phyloP scores from a whole-genome alignment of 2,797 vertebrate species.

The Oreonectes daqikongensis region DNA sequence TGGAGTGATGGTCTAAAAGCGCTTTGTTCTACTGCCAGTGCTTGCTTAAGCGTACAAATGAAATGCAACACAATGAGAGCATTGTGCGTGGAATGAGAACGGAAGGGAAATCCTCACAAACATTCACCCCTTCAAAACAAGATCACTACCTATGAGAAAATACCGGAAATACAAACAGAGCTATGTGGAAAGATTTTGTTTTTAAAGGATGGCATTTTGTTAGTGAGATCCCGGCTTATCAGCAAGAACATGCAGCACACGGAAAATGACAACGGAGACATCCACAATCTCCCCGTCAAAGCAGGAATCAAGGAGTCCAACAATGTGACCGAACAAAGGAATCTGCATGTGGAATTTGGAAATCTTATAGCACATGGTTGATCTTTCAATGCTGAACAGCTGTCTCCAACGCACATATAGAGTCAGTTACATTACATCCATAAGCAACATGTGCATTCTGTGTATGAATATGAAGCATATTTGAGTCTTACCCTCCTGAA shows the following conservation, averaged over 20 bases:
- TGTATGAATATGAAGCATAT: constrained; percentile 8
- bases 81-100: constrained; percentile 73
- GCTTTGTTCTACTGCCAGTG: constrained; percentile 60
- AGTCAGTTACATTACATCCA: not conserved
- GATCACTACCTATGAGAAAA: not conserved
- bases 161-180: not conserved
- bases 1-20: constrained; percentile 26
- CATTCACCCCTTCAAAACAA: constrained; percentile 7
- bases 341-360: not conserved
- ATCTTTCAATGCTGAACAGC: not conserved
- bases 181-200: not conserved
- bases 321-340: not conserved
- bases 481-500: constrained; percentile 74
- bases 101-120: constrained; percentile 67
- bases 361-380: not conserved
- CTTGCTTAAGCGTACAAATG: constrained; percentile 68
- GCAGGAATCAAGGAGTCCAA: not conserved
- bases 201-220: not conserved
- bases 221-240: constrained; percentile 58
- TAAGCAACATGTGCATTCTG: not conserved
- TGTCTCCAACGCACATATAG: not conserved
- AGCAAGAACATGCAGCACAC: not conserved
- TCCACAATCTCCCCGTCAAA: not conserved
- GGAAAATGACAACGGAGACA: not conserved
- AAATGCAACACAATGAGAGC: constrained; percentile 65